Base-by-base conservation (phyloP, 2,113 vertebrate species). In the Cyphomyrus discorhynchus region DNA sequence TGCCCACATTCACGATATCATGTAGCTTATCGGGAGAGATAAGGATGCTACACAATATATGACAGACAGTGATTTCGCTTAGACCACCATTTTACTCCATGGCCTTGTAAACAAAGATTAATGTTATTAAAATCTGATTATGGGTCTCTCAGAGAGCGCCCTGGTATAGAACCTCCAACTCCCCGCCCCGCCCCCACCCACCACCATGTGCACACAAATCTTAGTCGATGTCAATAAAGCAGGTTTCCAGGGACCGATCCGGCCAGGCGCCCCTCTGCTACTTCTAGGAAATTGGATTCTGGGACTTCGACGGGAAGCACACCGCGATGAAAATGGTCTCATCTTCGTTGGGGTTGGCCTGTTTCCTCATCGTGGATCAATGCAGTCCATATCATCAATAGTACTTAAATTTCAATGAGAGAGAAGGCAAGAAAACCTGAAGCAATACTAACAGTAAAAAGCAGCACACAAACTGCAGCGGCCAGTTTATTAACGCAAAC, bases 111-210 rank as follows among this genome's bases (percentile, higher is more conserved):
- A 88, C 87, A n/a, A n/a, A 39, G 24, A 27, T 31, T 2, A 58
- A 42, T 88, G 87, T 46, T 66, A 62, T 62, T 88, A 88, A 88
- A 88, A 88, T 7, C 39, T 62, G 56, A 88, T 88, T 88, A 45
- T 39, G 19, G 86, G 53, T 88, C 53, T 58, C n/a, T 47, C 56
- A 39, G 15, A 88, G 85, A 35, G 85, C 27, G 13, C 5, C 35
- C 13, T 31, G 10, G 2, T 35, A 52, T 86, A 27, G 11, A n/a
- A 86, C 45, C 7, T 2, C 47, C 17, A 86, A 21, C 7, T 2
- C 47, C 17, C 8, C 27, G 0, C 24, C 2, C n/a, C 24, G 0
- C 6, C 24, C 50, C 56, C 17, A 56, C 15, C 56, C 56, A 58
- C 24, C 39, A 19, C 31, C 3, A 19, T 19, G 31, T 45, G 19